Conservation (phyloP, 2,797 vertebrate species). For the Myotis myotis region DNA sequence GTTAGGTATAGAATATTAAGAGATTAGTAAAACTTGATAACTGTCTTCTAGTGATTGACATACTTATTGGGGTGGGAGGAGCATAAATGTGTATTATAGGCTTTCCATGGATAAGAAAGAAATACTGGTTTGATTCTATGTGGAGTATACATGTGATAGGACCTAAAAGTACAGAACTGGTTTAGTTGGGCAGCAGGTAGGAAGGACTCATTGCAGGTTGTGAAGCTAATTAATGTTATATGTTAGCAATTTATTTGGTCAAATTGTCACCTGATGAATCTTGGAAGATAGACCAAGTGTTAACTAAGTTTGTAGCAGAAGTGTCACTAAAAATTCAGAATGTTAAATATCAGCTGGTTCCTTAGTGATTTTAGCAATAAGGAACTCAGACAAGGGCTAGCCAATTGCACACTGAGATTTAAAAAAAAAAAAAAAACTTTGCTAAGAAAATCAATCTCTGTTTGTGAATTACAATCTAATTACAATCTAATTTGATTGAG, state of each 20-base stretch:
- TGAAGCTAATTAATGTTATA: background rate
- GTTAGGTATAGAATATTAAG: background rate
- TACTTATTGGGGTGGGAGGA: background rate
- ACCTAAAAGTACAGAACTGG: background rate
- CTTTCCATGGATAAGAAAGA: background rate
- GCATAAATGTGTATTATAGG: background rate
- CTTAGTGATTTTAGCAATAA: background rate
- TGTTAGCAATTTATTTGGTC: background rate
- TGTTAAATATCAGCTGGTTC: background rate
- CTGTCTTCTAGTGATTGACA: background rate
- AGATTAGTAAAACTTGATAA: background rate
- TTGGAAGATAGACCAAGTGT: background rate
- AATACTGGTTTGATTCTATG: background rate
- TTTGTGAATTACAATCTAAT: background rate
- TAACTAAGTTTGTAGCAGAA: background rate
- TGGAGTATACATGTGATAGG: background rate
- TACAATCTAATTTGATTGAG: background rate
- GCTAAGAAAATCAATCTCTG: background rate
- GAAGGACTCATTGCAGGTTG: background rate
- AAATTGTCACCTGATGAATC: background rate
- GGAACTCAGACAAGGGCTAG: background rate
- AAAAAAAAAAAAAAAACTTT: background rate
- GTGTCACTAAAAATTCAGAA: background rate
- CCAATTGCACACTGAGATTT: background rate
- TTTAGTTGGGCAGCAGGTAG: background rate